Base-by-base conservation (phyloP, 2,797 vertebrate genomes). In the Acomys russatus region DNA sequence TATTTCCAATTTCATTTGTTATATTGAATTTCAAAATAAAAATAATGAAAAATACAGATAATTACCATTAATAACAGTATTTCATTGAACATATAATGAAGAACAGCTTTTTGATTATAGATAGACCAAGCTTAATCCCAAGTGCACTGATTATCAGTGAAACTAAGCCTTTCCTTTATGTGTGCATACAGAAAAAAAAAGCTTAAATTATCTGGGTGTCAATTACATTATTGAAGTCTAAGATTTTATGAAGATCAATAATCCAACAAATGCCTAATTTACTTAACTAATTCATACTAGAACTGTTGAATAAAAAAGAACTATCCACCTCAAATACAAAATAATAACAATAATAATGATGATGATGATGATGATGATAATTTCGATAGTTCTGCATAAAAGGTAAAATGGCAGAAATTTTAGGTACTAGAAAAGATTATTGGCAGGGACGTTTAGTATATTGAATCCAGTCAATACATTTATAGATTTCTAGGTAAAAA, bases 361-460 rank as follows among this genome's bases (percentile, higher is more conserved):
- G 12, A 79, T 33, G 56, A 25, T 79, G 54, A 82, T 18, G 77
- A 12, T 71, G 28, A 88, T 94, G n/a, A 44, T 17, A 59, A 59
- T 59, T 95, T 91, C 15, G 83, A 14, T 87, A 73, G 84, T 35
- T 80, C 85, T 30, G 22, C 33, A 92, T 8, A 90, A 94, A 88
- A 63, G 61, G 77, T 61, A 85, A 87, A 84, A 22, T 77, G 14
- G 44, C 93, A 80, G 68, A 94, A 92, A 90, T 88, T 88, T 91
- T 70, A 94, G n/a, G 18, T 92, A 80, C 56, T 90, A 54, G 70
- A 94, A 95, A n/a, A 94, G 66, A 95, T 0, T 28, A 95, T 28
- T 70, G 25, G 38, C 30, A 12, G 73, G 83, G 38, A 76, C 25
- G 96, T 86, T 88, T 92, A 74, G 54, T 49, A 5, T 49, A 59